Evolutionary conservation across 2,888 invertebrate species (phyloP), one percentile per base, ranked within the genome.

Genomic region (Archips crataeganus): DNA sequence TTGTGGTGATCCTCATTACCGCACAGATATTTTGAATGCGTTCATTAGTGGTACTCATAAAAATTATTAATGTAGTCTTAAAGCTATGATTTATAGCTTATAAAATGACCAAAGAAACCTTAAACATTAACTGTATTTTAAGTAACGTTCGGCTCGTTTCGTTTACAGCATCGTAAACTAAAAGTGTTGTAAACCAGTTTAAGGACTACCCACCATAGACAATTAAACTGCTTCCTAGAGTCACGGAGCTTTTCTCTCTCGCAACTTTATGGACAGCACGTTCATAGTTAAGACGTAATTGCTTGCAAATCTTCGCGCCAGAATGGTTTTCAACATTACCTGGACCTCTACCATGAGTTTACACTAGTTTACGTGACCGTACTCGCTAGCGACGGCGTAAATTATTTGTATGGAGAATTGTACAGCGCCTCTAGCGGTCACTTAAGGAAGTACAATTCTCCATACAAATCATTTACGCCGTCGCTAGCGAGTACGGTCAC

Each of bases 141-240:
- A 66, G 36, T 54, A 32, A 57, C 54, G 57, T 42, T 13, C 42
- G 42, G 23, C 66, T 42, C 57, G 57, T 67, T 67, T 42, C 3
- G 57, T 67, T 42, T 36, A 57, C 32, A 2, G 57, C 45, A 57
- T 67, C 66, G 57, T 67, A 67, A 67, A 67, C 57, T 57, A 67
- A 13, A 42, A 67, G 66, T 67, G 66, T 45, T 67, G 57, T 67
- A 67, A 67, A 67, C 57, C 11, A 13, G 66, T 67, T 57, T 67
- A 67, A 23, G 54, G 10, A 67, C 39, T 65, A 65, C 66, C 39
- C 65, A 42, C 57, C 63, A 36, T 15, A 36, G 32, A 45, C 66
- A 57, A 67, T 67, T 67, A 67, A 32, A 57, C 54, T 57, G 66
- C 54, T 66, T 66, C 65, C 57, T 67, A 15, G 66, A 39, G 32